Evolutionary conservation across 2,113 vertebrate genomes (phyloP), one percentile per base, ranked within the genome.

Genomic region (Jaculus jaculus): DNA sequence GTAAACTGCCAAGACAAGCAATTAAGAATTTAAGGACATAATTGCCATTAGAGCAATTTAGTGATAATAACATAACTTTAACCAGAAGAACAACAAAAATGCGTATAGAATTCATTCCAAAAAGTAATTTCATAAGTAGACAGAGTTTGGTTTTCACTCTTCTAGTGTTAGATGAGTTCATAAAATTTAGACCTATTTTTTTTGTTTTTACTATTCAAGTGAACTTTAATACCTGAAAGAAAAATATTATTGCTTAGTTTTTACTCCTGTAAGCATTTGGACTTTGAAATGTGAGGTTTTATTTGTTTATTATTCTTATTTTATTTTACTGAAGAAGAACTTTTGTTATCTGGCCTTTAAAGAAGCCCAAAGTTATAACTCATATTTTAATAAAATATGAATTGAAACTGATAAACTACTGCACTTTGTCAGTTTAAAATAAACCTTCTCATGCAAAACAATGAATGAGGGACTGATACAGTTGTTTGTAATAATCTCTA

Each of bases 1-100:
- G 74, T 91, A 93, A 79, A 95, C 82, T 93, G 32, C 74, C 58
- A 94, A 94, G 69, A 83, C 63, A 68, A 32, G n/a, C 15, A 94
- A 61, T 32, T 75, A 16, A 91, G 72, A 92, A 90, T 78, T 87
- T 93, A 79, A 37, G 74, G 8, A 84, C 30, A 39, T 74, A 61
- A 18, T 86, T 65, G 28, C 84, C 47, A 93, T 24, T 20, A 89
- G 51, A 58, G 26, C 30, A 82, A 78, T 82, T 95, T 91, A 63
- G 34, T 74, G 17, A 96, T 85, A 60, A 73, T 60, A 90, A 88
- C 8, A 75, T 39, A 94, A 71, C 32, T 88, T 58, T 81, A 84
- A 90, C 84, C 87, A 39, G 54, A 71, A 32, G 47, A 94, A 61
- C 32, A 90, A 90, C 13, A 82, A 85, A 73, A 92, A 89, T 61